phyloP scores from a whole-genome alignment of 2,797 vertebrate genomes.

The Oryzias dopingdopingensis region DNA sequence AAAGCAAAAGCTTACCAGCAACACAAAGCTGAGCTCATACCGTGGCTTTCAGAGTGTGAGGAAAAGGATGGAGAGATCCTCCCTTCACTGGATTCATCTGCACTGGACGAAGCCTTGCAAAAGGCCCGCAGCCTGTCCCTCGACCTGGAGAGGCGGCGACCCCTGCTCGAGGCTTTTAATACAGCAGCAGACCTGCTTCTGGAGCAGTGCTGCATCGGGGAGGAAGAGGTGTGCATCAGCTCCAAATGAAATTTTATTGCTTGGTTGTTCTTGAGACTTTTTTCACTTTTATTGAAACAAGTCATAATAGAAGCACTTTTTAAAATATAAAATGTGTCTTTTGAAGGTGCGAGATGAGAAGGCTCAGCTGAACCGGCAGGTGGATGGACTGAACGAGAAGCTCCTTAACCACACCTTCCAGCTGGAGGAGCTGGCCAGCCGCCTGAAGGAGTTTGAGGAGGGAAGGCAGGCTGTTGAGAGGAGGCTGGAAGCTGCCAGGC shows the following conservation, averaged over 20 bases:
- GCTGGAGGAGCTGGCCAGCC: slow-evolving; percentile 90
- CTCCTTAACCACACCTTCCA: slow-evolving; percentile 83
- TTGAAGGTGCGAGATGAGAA: slow-evolving; percentile 88
- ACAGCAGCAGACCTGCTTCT: slow-evolving; percentile 88
- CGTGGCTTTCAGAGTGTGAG: slow-evolving; percentile 88
- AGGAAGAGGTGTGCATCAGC: slow-evolving; percentile 76
- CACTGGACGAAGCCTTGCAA: slow-evolving; percentile 85
- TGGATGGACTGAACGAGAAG: slow-evolving; percentile 86
- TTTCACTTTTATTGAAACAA: not conserved
- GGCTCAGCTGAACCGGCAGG: slow-evolving; percentile 85
- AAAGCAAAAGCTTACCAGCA: slow-evolving; percentile 89
- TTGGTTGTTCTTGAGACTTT: no score
- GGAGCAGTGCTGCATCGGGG: slow-evolving; percentile 86
- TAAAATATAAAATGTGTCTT: not conserved
- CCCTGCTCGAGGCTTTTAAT: slow-evolving; percentile 88
- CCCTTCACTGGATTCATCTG: slow-evolving; percentile 81
- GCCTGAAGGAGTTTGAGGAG: slow-evolving; percentile 94
- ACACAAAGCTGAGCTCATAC: slow-evolving; percentile 83
- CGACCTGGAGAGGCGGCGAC: slow-evolving; percentile 88
- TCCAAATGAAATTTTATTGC: not conserved
- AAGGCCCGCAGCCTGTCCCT: slow-evolving; percentile 81
- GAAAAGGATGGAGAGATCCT: slow-evolving; percentile 78
- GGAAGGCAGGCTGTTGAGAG: slow-evolving; percentile 90
- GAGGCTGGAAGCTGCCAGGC: slow-evolving; percentile 90
- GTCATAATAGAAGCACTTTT: not conserved